phyloP scores from a whole-genome alignment of 2,888 invertebrate genomes.

The Calameuta filiformis region DNA sequence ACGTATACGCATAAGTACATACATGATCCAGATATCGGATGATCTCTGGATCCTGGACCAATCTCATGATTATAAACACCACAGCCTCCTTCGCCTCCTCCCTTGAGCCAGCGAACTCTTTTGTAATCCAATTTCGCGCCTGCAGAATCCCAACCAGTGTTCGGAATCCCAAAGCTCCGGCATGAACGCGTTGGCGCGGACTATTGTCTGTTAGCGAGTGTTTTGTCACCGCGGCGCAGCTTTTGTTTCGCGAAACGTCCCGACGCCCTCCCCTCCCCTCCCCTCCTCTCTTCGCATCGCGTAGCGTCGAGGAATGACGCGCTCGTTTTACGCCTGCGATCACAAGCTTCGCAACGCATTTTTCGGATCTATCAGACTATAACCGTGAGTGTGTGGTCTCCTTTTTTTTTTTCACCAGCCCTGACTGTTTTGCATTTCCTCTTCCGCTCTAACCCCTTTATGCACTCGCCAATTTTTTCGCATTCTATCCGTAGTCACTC shows the following conservation, averaged over 20 bases:
- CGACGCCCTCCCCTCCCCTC: no score
- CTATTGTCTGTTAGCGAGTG: not conserved
- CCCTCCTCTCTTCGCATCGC: not conserved
- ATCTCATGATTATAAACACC: no score
- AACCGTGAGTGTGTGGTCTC: conserved; percentile 16
- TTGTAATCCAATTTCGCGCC: no score
- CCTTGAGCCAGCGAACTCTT: no score
- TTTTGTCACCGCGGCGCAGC: conserved; percentile 1
- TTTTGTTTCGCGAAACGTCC: not conserved
- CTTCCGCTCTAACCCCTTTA: not conserved
- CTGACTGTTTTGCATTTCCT: conserved; percentile 1
- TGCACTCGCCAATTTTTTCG: no score
- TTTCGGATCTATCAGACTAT: conserved; percentile 41
- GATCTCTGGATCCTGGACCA: no score
- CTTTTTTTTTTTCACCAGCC: conserved; percentile 16
- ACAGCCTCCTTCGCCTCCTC: no score
- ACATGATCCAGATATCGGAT: no score
- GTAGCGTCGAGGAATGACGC: not conserved
- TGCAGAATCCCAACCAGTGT: no score
- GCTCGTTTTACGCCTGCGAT: conserved; percentile 3
- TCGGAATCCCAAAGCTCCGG: no score
- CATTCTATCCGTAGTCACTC: no score
- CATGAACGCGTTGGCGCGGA: not conserved
- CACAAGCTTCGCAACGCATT: conserved; percentile 26
- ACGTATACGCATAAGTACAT: no score